Base-by-base conservation (phyloP, 2,888 invertebrate species). In the Atrina japonica region DNA sequence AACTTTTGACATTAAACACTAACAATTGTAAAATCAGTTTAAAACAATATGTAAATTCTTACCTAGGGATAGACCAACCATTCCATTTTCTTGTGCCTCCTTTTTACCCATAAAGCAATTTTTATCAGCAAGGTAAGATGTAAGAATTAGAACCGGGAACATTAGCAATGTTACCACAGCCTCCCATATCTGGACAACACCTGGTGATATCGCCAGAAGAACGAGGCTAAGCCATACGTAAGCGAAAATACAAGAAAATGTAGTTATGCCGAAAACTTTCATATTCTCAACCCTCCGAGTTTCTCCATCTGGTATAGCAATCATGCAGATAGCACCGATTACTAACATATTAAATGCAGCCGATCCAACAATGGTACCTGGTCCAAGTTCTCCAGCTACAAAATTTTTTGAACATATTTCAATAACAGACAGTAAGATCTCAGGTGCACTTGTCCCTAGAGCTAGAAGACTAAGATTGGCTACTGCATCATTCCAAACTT, bases 191-290 rank as follows among this genome's bases (percentile, higher is more conserved):
- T 92, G 92, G n/a, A 93, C 83, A 14, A 58, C 75, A 55, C 88
- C 78, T 0, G 91, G 91, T 0, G 91, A 85, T 49, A 89, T 86
- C 18, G 76, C 88, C 53, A 91, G 84, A 53, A 93, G 86, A 52
- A 93, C 91, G 30, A 93, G 83, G 30, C 92, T 88, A 65, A 93
- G 88, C 93, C 93, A 93, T 52, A 93, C 84, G 86, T 93, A 93
- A n/a, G 93, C 93, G 77, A 93, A 92, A 30, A 93, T 81, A 56
- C 90, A 90, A 75, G 89, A 90, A 75, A 88, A 85, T 14, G 90
- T 86, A 1, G 91, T 91, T 18, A 89, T 86, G 23, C 75, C 75
- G 77, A 90, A 91, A 58, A 92, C 92, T 81, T 91, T 92, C 71
- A 92, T 88, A 58, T 89, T 85, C 40, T 88, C 85, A 59, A 92